Percentiles rank a stretch among this genome's conserved stretches.
Evolutionary conservation across 1,140 invertebrate species (phyloP).

Genomic region (Cotesia typhae): DNA sequence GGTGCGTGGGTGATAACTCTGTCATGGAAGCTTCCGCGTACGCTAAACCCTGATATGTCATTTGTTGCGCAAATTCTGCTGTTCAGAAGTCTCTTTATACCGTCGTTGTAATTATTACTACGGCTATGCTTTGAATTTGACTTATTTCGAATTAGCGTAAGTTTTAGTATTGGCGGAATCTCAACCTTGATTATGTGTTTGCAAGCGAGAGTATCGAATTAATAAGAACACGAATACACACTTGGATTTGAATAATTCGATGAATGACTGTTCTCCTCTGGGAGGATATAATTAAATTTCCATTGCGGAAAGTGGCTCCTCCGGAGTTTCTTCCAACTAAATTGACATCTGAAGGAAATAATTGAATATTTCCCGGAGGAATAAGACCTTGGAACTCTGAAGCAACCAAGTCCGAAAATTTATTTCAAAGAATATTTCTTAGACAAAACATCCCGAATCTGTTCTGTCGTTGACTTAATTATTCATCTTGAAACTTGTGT

Average conservation of each 20-base stretch:
- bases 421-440: background rate
- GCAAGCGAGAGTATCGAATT: conserved; percentile 31
- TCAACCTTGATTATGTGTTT: background rate
- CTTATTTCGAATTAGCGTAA: no score
- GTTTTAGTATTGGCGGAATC: no score
- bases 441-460: background rate
- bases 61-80: no score
- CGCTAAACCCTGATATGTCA: background rate
- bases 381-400: conserved; percentile 34
- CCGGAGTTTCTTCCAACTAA: conserved; percentile 44
- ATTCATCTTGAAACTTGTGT: no score
- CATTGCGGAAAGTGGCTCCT: conserved; percentile 48
- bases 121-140: no score
- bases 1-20: conserved; percentile 27
- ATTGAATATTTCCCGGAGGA: conserved; percentile 54
- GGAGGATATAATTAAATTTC: conserved; percentile 52
- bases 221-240: conserved; percentile 49
- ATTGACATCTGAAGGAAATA: conserved; percentile 55
- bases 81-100: no score
- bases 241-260: conserved; percentile 49
- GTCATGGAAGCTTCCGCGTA: background rate
- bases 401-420: conserved; percentile 17
- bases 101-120: no score
- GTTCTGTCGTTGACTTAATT: background rate
- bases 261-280: conserved; percentile 47